These are phyloP conservation scores for Paramisgurnus dabryanus DNA, from an alignment of 2,113 vertebrate genomes.

Conservation along the genomic window DNA sequence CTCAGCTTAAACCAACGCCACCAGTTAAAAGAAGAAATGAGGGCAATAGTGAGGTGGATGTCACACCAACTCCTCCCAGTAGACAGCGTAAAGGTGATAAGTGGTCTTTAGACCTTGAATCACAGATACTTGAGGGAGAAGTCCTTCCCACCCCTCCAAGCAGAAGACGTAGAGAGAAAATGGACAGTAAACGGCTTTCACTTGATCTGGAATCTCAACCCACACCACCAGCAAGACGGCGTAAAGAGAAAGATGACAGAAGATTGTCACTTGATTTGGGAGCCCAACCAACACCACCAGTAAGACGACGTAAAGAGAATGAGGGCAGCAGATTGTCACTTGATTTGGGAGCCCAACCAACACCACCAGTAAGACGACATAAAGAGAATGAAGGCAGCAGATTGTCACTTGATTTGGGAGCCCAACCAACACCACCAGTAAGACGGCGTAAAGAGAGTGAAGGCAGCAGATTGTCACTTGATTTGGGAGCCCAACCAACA, in stretches of 20 bases:
- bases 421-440: constrained; percentile 25
- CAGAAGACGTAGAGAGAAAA: constrained; percentile 27
- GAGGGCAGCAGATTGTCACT: background rate
- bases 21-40: background rate
- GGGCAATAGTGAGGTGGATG: background rate
- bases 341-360: constrained; percentile 1
- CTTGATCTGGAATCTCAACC: constrained; percentile 23
- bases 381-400: background rate
- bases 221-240: constrained; percentile 33
- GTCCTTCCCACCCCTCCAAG: constrained; percentile 37
- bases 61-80: constrained; percentile 36
- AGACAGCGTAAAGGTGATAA: constrained; percentile 17
- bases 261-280: constrained; percentile 1
- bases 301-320: constrained; percentile 3
- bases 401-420: background rate
- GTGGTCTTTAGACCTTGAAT: constrained; percentile 10
- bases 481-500: background rate
- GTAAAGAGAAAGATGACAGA: background rate
- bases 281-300: constrained; percentile 25
- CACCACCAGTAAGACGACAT: constrained; percentile 18
- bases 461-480: background rate
- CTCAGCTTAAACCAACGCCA: constrained; percentile 2
- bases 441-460: constrained; percentile 6
- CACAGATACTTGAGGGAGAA: background rate
- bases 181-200: constrained; percentile 8